phyloP scores from a whole-genome alignment of 2,113 vertebrate genomes.

The Nothoprocta perdicaria region DNA sequence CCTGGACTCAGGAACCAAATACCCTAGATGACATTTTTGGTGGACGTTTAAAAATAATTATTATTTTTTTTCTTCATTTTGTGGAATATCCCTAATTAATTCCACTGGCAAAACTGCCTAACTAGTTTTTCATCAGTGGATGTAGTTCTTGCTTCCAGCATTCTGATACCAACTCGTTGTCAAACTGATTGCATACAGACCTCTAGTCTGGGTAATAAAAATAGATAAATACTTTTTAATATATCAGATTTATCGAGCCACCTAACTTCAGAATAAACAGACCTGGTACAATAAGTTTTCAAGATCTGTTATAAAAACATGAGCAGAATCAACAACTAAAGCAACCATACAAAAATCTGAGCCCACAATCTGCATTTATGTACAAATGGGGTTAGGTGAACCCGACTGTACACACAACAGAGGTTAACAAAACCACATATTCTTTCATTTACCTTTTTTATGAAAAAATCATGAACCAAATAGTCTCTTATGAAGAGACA shows the following conservation, averaged over 20 bases:
- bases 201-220: background rate
- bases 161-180: background rate
- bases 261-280: background rate
- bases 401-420: background rate
- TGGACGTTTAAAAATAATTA: background rate
- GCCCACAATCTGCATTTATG: background rate
- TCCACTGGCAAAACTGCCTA: background rate
- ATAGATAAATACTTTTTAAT: too few relatives aligned
- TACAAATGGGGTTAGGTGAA: background rate
- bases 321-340: background rate
- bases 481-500: background rate
- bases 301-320: background rate
- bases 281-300: background rate
- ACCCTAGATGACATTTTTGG: fast-evolving
- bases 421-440: background rate
- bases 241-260: background rate
- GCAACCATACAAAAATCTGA: background rate
- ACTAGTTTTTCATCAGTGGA: background rate
- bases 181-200: background rate
- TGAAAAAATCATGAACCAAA: background rate
- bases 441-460: background rate
- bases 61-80: background rate
- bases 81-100: background rate
- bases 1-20: background rate
- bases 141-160: background rate